Conservation (phyloP, 1,140 invertebrate genomes). For the Drosophila guanche region DNA sequence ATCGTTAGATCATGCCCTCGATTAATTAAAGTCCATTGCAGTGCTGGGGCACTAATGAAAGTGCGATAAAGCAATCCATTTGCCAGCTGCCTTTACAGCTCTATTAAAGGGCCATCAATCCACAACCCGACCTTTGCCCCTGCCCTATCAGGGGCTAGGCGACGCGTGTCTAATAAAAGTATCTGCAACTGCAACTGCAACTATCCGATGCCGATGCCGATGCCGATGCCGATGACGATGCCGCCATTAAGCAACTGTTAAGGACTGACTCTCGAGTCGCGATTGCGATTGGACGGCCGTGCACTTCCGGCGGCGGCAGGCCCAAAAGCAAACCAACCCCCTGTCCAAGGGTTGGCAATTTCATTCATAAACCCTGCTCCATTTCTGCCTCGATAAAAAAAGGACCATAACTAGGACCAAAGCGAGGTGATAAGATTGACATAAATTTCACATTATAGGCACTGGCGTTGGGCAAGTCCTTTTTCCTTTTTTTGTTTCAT, state of each 20-base stretch:
- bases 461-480: conserved; percentile 42
- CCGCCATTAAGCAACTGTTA: conserved; percentile 73
- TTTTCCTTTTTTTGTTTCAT: conserved; percentile 50
- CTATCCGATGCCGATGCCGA: conserved; percentile 35
- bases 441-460: conserved; percentile 75
- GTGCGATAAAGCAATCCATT: conserved; percentile 27
- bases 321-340: conserved; percentile 30
- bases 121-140: conserved; percentile 17
- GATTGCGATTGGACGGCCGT: conserved; percentile 56
- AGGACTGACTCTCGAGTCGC: conserved; percentile 10
- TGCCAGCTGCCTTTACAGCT: conserved; percentile 73
- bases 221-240: conserved; percentile 55
- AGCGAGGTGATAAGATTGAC: conserved; percentile 74
- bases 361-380: conserved; percentile 67
- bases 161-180: conserved; percentile 80
- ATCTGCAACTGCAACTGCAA: conserved; percentile 56
- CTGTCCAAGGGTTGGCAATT: conserved; percentile 45
- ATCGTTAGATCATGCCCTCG: conserved; percentile 20
- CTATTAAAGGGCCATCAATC: conserved; percentile 63
- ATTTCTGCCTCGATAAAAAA: conserved; percentile 17
- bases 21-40: conserved; percentile 46
- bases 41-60: conserved; percentile 28
- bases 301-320: conserved; percentile 41
- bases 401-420: conserved; percentile 9
- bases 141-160: conserved; percentile 57